Evolutionary conservation across 2,113 vertebrate species (phyloP).

Genomic region (Halcyon malimbica): DNA sequence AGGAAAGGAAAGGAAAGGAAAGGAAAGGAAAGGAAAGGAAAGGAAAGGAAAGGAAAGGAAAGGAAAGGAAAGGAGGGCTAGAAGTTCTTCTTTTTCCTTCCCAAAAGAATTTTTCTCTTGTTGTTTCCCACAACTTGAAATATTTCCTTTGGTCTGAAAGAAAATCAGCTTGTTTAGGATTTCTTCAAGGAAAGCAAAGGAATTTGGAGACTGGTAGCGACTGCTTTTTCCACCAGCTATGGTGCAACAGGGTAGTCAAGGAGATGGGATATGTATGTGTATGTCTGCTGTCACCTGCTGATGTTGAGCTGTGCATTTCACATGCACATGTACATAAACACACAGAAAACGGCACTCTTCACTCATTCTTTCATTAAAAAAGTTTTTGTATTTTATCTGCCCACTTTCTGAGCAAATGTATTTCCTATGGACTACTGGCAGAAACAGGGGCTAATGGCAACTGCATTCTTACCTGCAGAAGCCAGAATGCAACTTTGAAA

Average conservation of each 20-base stretch:
- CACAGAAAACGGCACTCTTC: neutral
- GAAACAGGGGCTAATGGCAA: neutral
- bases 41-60: too few species aligned
- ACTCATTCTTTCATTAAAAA: neutral
- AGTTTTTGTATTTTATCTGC: neutral
- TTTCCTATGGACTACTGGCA: neutral
- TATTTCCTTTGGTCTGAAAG: neutral
- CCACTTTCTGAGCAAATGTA: neutral
- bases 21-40: too few species aligned
- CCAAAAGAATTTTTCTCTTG: neutral
- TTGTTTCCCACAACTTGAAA: neutral
- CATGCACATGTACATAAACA: rapidly evolving
- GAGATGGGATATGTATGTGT: neutral
- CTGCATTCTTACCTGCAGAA: neutral
- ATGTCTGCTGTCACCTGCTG: neutral
- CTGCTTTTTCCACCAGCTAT: neutral
- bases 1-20: too few species aligned
- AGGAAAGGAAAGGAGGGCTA: neutral
- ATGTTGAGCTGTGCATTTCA: neutral
- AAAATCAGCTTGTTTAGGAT: neutral
- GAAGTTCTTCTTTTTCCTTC: neutral
- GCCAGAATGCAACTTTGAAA: neutral
- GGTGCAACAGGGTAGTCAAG: neutral
- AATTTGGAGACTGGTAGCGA: neutral
- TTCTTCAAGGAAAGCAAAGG: neutral